These are phyloP conservation scores for Hylia prasina DNA, from an alignment of 2,113 vertebrate species.

Conservation along the genomic window DNA sequence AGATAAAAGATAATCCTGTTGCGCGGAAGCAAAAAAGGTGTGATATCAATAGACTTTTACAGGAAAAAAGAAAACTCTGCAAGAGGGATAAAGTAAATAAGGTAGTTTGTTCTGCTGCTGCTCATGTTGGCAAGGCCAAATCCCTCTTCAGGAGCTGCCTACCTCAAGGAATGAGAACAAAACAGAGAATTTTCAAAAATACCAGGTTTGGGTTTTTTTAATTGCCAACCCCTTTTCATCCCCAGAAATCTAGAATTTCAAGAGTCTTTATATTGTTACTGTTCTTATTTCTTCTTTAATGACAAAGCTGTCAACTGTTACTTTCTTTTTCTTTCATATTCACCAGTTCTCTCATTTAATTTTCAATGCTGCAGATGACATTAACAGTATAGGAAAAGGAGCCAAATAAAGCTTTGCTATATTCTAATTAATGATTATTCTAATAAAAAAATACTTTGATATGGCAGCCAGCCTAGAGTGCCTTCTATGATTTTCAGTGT, in stretches of 20 bases:
- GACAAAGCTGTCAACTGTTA: conserved; percentile 28
- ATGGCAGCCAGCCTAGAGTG: conserved; percentile 37
- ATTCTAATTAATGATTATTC: conserved; percentile 54
- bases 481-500: neutral
- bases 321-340: neutral
- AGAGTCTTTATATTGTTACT: neutral
- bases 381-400: conserved; percentile 14
- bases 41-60: conserved; percentile 50
- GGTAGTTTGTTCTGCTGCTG: conserved; percentile 52
- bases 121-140: neutral
- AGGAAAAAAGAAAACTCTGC: conserved; percentile 38
- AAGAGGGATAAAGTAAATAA: conserved; percentile 59
- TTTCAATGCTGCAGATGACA: conserved; percentile 47
- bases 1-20: conserved; percentile 73
- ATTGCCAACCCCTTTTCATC: neutral
- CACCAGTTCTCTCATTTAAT: conserved; percentile 23
- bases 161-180: conserved; percentile 26
- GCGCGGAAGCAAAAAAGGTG: conserved; percentile 66
- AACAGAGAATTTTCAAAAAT: conserved; percentile 12
- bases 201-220: neutral
- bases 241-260: neutral
- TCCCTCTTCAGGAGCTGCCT: conserved; percentile 28
- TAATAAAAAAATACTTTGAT: conserved; percentile 53
- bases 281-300: conserved; percentile 23
- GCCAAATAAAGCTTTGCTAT: conserved; percentile 40